A percentile compares a stretch with the other conserved stretches of the same genome.
Evolutionary conservation across 2,888 invertebrate species (phyloP).

Genomic region (Pardosa pseudoannulata): DNA sequence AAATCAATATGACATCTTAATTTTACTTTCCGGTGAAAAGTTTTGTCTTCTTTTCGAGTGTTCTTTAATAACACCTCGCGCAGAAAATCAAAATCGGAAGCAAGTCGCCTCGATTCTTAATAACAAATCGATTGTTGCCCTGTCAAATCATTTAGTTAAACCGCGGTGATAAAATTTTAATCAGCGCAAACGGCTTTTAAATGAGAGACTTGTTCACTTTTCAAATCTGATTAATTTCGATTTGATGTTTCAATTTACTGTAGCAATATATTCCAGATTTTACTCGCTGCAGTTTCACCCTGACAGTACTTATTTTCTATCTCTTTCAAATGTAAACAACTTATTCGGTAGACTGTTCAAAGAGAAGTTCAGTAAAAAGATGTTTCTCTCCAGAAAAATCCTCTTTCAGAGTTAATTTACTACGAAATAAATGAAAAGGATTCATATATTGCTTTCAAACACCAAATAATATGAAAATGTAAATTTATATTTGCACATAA

Average conservation of each 20-base stretch:
- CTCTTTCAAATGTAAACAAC: slow-evolving; percentile 2
- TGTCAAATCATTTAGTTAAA: slow-evolving; percentile 14
- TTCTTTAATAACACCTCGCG: slow-evolving; percentile 18
- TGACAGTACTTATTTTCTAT: not conserved
- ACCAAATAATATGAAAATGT: no score
- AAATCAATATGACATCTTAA: slow-evolving; percentile 61
- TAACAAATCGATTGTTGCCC: slow-evolving; percentile 19
- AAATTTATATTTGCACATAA: no score
- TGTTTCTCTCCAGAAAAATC: no score
- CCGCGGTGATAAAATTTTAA: slow-evolving; percentile 19
- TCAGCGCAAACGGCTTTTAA: slow-evolving; percentile 2
- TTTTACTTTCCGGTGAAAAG: slow-evolving; percentile 34
- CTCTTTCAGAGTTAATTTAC: no score
- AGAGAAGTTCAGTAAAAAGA: not conserved
- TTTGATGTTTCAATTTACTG: not conserved
- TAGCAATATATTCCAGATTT: not conserved
- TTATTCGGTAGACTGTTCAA: not conserved
- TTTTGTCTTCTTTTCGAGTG: slow-evolving; percentile 2
- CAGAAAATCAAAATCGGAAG: slow-evolving; percentile 5
- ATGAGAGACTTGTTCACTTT: not conserved
- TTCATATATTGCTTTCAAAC: no score
- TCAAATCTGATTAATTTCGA: not conserved
- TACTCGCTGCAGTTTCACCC: not conserved
- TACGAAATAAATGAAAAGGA: no score
- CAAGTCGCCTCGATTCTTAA: not conserved